Evolutionary conservation across 2,113 vertebrate species (phyloP).

Genomic region (Suricata suricatta): DNA sequence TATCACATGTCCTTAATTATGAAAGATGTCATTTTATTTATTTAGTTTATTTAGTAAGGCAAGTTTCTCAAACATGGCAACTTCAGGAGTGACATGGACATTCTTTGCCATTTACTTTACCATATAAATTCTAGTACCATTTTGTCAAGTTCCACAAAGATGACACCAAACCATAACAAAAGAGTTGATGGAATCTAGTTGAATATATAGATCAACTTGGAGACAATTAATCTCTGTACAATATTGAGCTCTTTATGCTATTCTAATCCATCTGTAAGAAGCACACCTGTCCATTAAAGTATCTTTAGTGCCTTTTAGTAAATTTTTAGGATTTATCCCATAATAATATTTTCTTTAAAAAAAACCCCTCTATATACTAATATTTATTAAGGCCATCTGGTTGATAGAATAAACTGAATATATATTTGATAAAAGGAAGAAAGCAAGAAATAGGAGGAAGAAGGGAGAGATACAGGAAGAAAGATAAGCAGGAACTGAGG

Average conservation of each 20-base stretch:
- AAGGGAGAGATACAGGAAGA: neutral
- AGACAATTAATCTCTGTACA: neutral
- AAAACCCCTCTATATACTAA: neutral
- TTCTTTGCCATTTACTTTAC: neutral
- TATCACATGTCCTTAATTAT: neutral
- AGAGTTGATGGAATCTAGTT: neutral
- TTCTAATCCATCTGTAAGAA: neutral
- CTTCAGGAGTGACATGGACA: neutral
- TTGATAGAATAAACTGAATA: neutral
- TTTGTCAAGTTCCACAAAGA: neutral
- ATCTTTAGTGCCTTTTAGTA: neutral
- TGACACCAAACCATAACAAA: neutral
- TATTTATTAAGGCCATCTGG: neutral
- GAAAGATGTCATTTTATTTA: neutral
- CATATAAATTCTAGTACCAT: neutral
- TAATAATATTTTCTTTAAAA: neutral
- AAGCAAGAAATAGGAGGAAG: neutral
- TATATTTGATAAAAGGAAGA: neutral
- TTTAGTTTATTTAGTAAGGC: neutral
- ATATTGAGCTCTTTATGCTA: neutral
- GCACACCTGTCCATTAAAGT: neutral
- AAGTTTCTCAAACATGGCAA: neutral
- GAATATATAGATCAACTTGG: neutral
- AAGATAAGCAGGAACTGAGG: neutral
- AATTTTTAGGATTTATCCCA: neutral